Evolutionary conservation across 2,113 vertebrate species (phyloP).

Genomic region (Platycercus adscitus): DNA sequence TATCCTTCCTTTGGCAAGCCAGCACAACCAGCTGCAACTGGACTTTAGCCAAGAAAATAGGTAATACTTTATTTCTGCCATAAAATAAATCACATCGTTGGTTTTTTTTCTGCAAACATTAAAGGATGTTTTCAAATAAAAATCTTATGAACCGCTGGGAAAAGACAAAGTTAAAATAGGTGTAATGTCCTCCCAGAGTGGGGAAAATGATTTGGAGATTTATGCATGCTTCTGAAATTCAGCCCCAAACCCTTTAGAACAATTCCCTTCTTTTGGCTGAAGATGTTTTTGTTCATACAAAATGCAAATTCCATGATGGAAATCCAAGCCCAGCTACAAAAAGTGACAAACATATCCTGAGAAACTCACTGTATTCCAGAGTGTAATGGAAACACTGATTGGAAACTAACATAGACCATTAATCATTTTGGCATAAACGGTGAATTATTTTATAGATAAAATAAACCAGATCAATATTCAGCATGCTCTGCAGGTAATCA

Average conservation of each 20-base stretch:
- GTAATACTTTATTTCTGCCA: not conserved
- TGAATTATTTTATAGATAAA: conserved; percentile 50
- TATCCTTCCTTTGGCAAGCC: not conserved
- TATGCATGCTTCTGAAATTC: not conserved
- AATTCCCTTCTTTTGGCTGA: not conserved
- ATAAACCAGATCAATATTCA: conserved; percentile 58
- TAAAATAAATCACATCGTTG: not conserved
- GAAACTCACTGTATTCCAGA: conserved; percentile 2
- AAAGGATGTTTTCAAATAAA: not conserved
- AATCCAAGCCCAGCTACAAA: not conserved
- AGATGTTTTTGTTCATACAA: not conserved
- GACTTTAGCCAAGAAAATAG: not conserved
- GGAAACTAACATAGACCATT: conserved; percentile 37
- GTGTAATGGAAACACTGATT: conserved; percentile 11
- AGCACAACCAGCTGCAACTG: not conserved
- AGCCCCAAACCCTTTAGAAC: not conserved
- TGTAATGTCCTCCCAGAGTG: fast-evolving
- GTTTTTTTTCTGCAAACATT: not conserved
- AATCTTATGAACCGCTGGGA: fast-evolving
- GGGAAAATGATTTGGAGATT: not conserved
- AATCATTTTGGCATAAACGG: conserved; percentile 52
- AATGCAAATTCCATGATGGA: not conserved
- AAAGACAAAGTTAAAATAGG: not conserved
- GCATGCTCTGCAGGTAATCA: conserved; percentile 52
- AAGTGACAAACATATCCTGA: fast-evolving